phyloP scores from a whole-genome alignment of 2,113 vertebrate species.

The Hipposideros armiger region DNA sequence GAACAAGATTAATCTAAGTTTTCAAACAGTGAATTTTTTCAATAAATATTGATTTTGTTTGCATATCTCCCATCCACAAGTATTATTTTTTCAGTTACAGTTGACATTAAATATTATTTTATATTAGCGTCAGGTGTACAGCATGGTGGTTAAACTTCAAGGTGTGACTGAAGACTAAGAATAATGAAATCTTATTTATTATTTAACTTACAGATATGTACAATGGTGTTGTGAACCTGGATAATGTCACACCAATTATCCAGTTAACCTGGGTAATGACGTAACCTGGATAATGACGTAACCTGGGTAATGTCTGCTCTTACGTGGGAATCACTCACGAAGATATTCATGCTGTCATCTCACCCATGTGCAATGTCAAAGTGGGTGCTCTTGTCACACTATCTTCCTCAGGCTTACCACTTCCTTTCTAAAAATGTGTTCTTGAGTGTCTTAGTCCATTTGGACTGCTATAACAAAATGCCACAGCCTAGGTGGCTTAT shows the following conservation, averaged over 20 bases:
- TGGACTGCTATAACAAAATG: not conserved
- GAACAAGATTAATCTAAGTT: not conserved
- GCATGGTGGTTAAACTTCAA: not conserved
- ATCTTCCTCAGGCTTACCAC: not conserved
- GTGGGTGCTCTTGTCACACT: not conserved
- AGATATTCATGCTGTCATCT: fast-evolving
- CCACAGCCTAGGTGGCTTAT: not conserved
- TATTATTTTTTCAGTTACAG: not conserved
- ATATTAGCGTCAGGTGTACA: too few relatives aligned
- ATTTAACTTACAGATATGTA: not conserved
- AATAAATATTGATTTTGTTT: not conserved
- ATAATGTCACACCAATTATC: not conserved
- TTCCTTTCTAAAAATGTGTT: not conserved
- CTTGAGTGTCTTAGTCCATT: not conserved
- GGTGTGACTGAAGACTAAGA: not conserved
- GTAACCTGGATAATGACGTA: too few relatives aligned
- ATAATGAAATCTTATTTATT: not conserved
- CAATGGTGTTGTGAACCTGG: not conserved
- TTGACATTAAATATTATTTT: too few relatives aligned
- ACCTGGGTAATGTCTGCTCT: not conserved
- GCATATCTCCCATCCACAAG: not conserved
- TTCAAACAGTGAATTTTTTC: not conserved
- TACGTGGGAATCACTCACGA: not conserved
- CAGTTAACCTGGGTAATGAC: too few relatives aligned
- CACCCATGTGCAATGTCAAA: fast-evolving